Evolutionary conservation across 2,888 invertebrate species (phyloP), one percentile per base, ranked within the genome.

Genomic region (Choristoneura rosaceana): DNA sequence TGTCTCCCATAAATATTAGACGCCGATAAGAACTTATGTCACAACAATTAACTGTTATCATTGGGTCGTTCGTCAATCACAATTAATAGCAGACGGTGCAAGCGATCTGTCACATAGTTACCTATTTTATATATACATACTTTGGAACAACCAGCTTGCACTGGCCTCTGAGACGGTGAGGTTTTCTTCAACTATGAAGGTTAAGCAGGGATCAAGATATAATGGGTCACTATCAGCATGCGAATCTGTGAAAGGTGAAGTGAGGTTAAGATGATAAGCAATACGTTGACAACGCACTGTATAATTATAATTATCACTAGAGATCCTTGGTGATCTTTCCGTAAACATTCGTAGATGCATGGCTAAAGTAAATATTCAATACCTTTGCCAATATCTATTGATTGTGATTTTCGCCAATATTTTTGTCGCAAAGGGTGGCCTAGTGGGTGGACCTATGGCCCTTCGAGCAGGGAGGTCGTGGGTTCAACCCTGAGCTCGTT

Each of bases 201-300:
- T 50, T 12, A 33, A 77, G 67, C 65, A 74, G 47, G 79, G 86
- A 70, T 87, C 87, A 80, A 69, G 33, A 66, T 76, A 77, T 64
- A 74, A 61, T 87, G 85, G 89, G 77, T 60, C 73, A 59, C 74
- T 84, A 89, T 88, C 88, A 76, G 74, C 84, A 83, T 86, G 87
- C 89, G 88, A 89, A 91, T 91, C 90, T 90, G 88, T 87, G 87
- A 89, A 80, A 89, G 92, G 88, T 89, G 84, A 82, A 75, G 77
- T 70, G 71, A 83, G 89, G 90, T 91, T 88, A 87, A 77, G 76
- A 77, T 71, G 87, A 86, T 87, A 89, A 87, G 77, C 70, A 78
- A 82, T 83, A 80, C 84, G 86, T 87, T 87, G 87, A 89, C 90
- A 90, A 86, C 82, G 83, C 78, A 80, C 79, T 81, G 77, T 78